Conservation (phyloP, 2,113 vertebrate species). For the Aviceda subcristata region DNA sequence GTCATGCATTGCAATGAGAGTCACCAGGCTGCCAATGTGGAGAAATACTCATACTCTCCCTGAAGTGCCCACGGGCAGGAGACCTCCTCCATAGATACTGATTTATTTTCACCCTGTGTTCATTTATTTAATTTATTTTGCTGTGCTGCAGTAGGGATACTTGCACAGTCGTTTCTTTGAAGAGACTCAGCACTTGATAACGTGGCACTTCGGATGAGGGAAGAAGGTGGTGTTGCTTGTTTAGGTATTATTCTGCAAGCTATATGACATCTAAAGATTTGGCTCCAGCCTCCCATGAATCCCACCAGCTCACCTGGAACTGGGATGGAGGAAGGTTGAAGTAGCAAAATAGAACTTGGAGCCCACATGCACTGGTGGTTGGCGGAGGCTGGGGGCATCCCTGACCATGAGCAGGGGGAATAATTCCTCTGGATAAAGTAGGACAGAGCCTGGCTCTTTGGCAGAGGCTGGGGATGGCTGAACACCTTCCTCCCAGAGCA, state of each 20-base stretch:
- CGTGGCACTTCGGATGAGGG: background rate
- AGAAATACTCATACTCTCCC: background rate
- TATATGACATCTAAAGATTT: background rate
- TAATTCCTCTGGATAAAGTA: no score
- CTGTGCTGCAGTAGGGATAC: background rate
- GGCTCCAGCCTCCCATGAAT: background rate
- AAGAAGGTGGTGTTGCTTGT: background rate
- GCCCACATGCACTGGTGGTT: rapidly evolving
- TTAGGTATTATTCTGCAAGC: background rate
- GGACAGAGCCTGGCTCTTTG: background rate
- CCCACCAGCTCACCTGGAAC: background rate
- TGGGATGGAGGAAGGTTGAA: background rate
- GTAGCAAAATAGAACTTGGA: background rate
- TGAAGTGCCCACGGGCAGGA: background rate
- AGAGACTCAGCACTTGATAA: background rate
- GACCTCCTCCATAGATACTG: background rate
- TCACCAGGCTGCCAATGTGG: background rate
- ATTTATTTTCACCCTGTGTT: background rate
- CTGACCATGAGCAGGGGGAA: rapidly evolving
- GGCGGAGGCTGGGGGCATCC: background rate
- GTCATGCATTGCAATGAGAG: background rate
- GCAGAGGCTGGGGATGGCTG: background rate
- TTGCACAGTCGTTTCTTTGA: background rate
- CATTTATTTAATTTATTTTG: background rate
- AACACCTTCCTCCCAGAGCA: background rate